These are phyloP conservation scores for Diorhabda carinulata DNA, from an alignment of 1,140 invertebrate species.

Conservation along the genomic window DNA sequence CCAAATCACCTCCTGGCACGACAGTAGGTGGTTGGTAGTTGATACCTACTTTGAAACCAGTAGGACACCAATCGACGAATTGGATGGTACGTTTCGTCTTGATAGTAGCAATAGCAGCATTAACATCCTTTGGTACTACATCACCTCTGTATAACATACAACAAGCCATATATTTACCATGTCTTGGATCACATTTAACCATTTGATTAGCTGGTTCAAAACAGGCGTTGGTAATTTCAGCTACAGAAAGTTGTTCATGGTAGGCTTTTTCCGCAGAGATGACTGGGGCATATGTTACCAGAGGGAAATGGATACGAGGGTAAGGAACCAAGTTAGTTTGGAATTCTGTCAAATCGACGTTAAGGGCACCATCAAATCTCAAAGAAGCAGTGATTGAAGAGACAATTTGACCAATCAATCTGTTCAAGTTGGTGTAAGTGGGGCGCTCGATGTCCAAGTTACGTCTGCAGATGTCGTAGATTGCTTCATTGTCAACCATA, in stretches of 20 bases:
- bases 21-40: slow-evolving; percentile 70
- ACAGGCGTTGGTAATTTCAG: slow-evolving; percentile 66
- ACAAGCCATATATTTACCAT: slow-evolving; percentile 72
- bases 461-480: slow-evolving; percentile 66
- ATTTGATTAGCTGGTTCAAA: slow-evolving; percentile 66
- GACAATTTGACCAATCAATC: slow-evolving; percentile 68
- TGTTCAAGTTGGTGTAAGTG: slow-evolving; percentile 62
- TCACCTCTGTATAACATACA: slow-evolving; percentile 65
- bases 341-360: slow-evolving; percentile 80
- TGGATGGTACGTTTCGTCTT: slow-evolving; percentile 69
- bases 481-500: slow-evolving; percentile 68
- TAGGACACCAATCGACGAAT: slow-evolving; percentile 70
- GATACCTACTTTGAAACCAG: slow-evolving; percentile 68
- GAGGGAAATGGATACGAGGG: slow-evolving; percentile 67
- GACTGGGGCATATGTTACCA: slow-evolving; percentile 70
- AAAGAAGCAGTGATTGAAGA: slow-evolving; percentile 74
- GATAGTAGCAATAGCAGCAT: slow-evolving; percentile 76
- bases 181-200: slow-evolving; percentile 64
- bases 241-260: slow-evolving; percentile 64
- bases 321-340: slow-evolving; percentile 69
- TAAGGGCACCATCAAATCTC: slow-evolving; percentile 72
- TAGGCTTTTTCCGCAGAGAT: slow-evolving; percentile 60
- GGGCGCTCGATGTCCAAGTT: slow-evolving; percentile 64
- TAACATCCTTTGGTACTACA: slow-evolving; percentile 58
- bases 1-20: slow-evolving; percentile 69